These are phyloP conservation scores for Drosophila paulistorum DNA, from an alignment of 1,140 invertebrate species.

Conservation along the genomic window DNA sequence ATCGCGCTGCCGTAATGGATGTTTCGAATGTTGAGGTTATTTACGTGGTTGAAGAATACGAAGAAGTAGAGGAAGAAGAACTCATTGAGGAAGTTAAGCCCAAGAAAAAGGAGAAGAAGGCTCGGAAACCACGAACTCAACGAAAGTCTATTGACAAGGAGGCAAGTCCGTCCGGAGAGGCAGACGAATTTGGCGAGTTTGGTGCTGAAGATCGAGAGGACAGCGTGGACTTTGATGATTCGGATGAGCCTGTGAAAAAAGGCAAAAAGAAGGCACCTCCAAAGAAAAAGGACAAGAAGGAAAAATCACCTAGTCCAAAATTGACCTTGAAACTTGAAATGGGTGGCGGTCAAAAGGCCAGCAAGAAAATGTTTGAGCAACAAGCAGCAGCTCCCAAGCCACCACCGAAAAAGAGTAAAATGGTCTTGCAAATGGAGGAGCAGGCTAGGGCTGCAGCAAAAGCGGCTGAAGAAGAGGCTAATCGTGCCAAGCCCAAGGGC, in stretches of 20 bases:
- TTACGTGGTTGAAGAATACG: conserved; percentile 82
- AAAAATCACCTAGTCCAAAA: conserved; percentile 80
- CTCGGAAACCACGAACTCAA: conserved; percentile 62
- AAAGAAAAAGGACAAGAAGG: conserved; percentile 82
- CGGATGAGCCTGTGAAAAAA: conserved; percentile 72
- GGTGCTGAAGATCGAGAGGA: conserved; percentile 65
- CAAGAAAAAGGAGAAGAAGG: conserved; percentile 76
- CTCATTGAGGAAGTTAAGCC: conserved; percentile 74
- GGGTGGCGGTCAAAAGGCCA: conserved; percentile 76
- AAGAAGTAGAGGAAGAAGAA: conserved; percentile 74
- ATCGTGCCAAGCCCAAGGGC: conserved; percentile 76
- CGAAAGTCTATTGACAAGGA: conserved; percentile 73
- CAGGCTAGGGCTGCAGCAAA: conserved; percentile 75
- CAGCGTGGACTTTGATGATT: conserved; percentile 66
- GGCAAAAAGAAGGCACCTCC: conserved; percentile 78
- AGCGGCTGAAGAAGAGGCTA: conserved; percentile 73
- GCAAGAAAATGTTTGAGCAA: conserved; percentile 81
- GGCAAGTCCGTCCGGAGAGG: conserved; percentile 44
- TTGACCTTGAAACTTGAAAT: conserved; percentile 82
- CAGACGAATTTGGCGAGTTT: conserved; percentile 46
- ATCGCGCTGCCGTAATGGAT: conserved; percentile 83
- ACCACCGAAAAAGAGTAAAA: conserved; percentile 81
- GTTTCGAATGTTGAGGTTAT: conserved; percentile 83
- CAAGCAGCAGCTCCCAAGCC: conserved; percentile 70
- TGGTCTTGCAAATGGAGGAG: conserved; percentile 80